Percentiles rank a stretch among this genome's conserved stretches.
Conservation (phyloP, 1,140 invertebrate species). For the Agraylea sexmaculata region DNA sequence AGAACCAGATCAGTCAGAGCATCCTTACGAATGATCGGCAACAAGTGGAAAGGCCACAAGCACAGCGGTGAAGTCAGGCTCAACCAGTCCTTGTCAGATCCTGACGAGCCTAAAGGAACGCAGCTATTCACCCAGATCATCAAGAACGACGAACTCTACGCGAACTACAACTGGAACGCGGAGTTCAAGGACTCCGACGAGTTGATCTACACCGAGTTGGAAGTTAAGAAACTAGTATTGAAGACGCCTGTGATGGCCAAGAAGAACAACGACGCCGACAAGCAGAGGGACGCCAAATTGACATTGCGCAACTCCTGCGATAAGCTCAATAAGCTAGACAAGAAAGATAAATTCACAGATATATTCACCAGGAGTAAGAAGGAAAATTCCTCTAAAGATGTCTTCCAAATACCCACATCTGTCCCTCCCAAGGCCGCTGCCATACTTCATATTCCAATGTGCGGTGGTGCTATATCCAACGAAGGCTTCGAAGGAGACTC, state of each 20-base stretch:
- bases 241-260: constrained; percentile 40
- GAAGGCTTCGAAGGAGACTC: constrained; percentile 3
- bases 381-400: too few species aligned
- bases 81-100: constrained; percentile 23
- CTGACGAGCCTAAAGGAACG: constrained; percentile 27
- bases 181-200: constrained; percentile 34
- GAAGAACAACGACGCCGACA: constrained; percentile 26
- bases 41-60: constrained; percentile 38
- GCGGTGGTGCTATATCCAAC: constrained; percentile 4
- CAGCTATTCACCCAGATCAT: constrained; percentile 34
- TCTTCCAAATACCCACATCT: constrained; percentile 31
- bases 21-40: constrained; percentile 53
- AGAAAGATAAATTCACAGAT: constrained; percentile 32
- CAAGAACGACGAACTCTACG: constrained; percentile 24
- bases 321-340: constrained; percentile 31
- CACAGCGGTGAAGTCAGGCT: constrained; percentile 24
- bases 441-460: constrained; percentile 44
- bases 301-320: constrained; percentile 29
- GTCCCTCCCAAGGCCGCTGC: constrained; percentile 46
- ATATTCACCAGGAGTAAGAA: constrained; percentile 28
- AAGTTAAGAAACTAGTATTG: constrained; percentile 23
- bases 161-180: constrained; percentile 30
- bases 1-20: constrained; percentile 59
- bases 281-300: constrained; percentile 30
- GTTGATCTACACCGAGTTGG: constrained; percentile 28